These are phyloP conservation scores for Drosophila nikananu DNA, from an alignment of 1,140 invertebrate genomes.

Conservation along the genomic window DNA sequence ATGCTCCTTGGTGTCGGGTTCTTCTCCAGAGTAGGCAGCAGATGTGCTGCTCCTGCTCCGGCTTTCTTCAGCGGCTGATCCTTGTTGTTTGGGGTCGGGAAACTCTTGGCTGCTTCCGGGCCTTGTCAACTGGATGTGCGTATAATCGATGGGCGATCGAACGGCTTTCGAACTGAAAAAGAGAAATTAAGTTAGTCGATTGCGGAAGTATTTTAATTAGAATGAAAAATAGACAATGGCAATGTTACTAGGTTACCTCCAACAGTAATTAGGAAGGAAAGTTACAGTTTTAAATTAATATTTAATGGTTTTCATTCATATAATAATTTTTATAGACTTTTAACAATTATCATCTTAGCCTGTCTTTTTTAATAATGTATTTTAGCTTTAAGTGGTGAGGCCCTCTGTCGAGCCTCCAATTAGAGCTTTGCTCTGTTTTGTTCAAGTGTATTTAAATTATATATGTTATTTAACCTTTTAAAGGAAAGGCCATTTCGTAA, in stretches of 20 bases:
- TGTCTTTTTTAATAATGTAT: background rate
- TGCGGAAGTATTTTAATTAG: background rate
- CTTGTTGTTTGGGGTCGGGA: constrained; percentile 48
- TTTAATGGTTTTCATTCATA: background rate
- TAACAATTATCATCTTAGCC: background rate
- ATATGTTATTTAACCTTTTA: background rate
- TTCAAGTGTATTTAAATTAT: background rate
- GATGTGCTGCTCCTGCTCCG: constrained; percentile 39
- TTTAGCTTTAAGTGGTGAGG: too few relatives aligned
- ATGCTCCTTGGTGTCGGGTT: constrained; percentile 46
- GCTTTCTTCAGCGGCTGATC: constrained; percentile 26
- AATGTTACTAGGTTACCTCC: too few relatives aligned
- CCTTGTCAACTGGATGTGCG: constrained; percentile 58
- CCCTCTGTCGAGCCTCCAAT: too few relatives aligned
- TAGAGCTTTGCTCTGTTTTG: too few relatives aligned
- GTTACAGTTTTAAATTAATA: background rate
- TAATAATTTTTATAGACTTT: background rate
- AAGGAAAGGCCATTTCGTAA: background rate
- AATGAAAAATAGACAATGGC: too few relatives aligned
- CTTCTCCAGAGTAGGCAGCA: constrained; percentile 70
- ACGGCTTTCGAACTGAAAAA: constrained; percentile 50
- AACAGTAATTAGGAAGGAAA: too few relatives aligned
- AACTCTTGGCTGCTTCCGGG: constrained; percentile 82
- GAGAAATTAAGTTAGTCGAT: too few relatives aligned
- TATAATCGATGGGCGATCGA: constrained; percentile 27